Conservation (phyloP, 2,888 invertebrate genomes). For the Ptychoptera contaminata region DNA sequence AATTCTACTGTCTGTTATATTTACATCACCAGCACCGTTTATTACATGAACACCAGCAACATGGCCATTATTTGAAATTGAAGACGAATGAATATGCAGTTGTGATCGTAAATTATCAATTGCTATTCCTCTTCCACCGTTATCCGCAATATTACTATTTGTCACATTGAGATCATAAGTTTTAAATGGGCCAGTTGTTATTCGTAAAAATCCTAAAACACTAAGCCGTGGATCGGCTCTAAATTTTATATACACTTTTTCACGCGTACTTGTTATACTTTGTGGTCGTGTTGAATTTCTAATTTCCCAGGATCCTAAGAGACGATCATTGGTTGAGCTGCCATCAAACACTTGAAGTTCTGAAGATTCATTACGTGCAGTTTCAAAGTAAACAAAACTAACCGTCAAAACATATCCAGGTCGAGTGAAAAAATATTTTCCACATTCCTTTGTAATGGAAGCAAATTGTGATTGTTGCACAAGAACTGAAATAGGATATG, state of each 20-base stretch:
- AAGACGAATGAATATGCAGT: slow-evolving; percentile 67
- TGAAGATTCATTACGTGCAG: slow-evolving; percentile 59
- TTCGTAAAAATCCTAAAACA: slow-evolving; percentile 58
- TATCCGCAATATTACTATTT: slow-evolving; percentile 69
- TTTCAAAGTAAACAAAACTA: slow-evolving; percentile 66
- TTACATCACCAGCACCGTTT: slow-evolving; percentile 85
- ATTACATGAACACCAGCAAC: slow-evolving; percentile 82
- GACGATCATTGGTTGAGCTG: slow-evolving; percentile 47
- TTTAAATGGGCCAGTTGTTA: slow-evolving; percentile 61
- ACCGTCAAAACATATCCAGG: slow-evolving; percentile 70
- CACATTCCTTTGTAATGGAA: slow-evolving; percentile 52
- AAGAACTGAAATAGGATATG: slow-evolving; percentile 70
- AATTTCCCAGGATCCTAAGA: slow-evolving; percentile 54
- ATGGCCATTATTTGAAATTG: slow-evolving; percentile 74
- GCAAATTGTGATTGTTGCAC: slow-evolving; percentile 65
- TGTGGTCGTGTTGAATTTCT: slow-evolving; percentile 79
- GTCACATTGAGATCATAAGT: slow-evolving; percentile 78
- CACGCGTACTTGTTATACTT: slow-evolving; percentile 66
- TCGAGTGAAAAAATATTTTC: slow-evolving; percentile 63
- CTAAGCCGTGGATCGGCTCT: slow-evolving; percentile 54
- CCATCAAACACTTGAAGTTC: slow-evolving; percentile 67
- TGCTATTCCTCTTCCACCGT: slow-evolving; percentile 90
- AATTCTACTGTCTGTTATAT: slow-evolving; percentile 79
- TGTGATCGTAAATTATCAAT: slow-evolving; percentile 81
- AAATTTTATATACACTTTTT: slow-evolving; percentile 67